Evolutionary conservation across 2,888 invertebrate genomes (phyloP), one percentile per base, ranked within the genome.

Genomic region (Dinocampus coccinellae): DNA sequence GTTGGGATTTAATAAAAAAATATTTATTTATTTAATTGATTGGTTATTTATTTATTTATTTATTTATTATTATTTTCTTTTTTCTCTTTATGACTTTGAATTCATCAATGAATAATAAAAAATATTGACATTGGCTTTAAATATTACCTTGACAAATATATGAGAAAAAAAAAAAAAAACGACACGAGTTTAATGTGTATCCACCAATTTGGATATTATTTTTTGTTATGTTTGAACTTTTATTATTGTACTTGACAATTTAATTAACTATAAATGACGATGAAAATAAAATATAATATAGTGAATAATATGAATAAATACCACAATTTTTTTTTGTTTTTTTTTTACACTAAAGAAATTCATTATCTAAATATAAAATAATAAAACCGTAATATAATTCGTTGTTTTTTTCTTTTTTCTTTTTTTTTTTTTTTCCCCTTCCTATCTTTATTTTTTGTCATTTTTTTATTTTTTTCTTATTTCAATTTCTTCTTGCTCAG

Each of bases 351-450:
- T 20, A 60, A 16, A 16, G 16, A 11, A 22, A 36, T 22, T 60
- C 6, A 22, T n/a, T n/a, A n/a, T 60, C 36, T 60, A 36, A 60
- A 60, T 34, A 60, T 60, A 60, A 2, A 60, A 16, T 10, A 34
- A 60, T 22, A 24, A 22, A 58, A 20, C 34, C 34, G 11, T 16
- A 16, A 47, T 33, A 58, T 7, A 58, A 9, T 29, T 26, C 24
- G 53, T 62, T 52, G n/a, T 33, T 10, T 39, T 36, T 33, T 60
- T 60, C 68, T n/a, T 69, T 33, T 34, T 55, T 47, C 47, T 47
- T 64, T 47, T 47, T 64, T 47, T 7, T 63, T 10, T 47, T 65
- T 16, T 29, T 29, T 22, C 20, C 42, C 42, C n/a, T n/a, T n/a
- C n/a, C n/a, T n/a, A n/a, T n/a, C n/a, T 60, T 33, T 16, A 13